Evolutionary conservation across 2,113 vertebrate genomes (phyloP).

Genomic region (Erpornis zantholeuca): DNA sequence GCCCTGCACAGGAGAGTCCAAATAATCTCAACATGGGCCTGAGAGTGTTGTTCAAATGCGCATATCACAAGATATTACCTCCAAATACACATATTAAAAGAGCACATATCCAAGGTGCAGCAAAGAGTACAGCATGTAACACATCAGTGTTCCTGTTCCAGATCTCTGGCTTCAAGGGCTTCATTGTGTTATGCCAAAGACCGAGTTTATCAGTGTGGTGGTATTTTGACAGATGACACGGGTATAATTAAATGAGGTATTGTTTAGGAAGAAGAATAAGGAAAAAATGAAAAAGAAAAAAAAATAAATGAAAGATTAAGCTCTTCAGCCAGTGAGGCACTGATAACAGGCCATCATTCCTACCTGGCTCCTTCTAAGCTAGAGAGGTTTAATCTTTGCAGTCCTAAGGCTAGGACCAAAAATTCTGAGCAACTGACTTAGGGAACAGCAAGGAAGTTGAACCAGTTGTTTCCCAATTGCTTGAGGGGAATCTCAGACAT

Average conservation of each 20-base stretch:
- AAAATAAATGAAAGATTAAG: neutral
- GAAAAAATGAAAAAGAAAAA: neutral
- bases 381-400: conserved; percentile 3
- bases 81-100: neutral
- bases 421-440: neutral
- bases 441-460: neutral
- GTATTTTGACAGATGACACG: neutral
- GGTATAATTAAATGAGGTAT: neutral
- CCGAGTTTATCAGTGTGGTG: neutral
- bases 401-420: conserved; percentile 31
- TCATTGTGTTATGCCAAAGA: neutral
- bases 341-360: neutral
- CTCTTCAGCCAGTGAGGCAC: neutral
- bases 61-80: neutral
- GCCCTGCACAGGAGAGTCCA: neutral
- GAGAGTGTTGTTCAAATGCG: neutral
- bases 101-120: neutral
- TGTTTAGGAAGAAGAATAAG: neutral
- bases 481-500: neutral
- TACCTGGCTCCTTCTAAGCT: neutral
- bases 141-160: neutral
- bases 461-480: neutral
- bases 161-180: neutral
- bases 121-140: neutral
- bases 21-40: neutral